These are phyloP conservation scores for Silurus glanis DNA, from an alignment of 2,113 vertebrate genomes.

Conservation along the genomic window DNA sequence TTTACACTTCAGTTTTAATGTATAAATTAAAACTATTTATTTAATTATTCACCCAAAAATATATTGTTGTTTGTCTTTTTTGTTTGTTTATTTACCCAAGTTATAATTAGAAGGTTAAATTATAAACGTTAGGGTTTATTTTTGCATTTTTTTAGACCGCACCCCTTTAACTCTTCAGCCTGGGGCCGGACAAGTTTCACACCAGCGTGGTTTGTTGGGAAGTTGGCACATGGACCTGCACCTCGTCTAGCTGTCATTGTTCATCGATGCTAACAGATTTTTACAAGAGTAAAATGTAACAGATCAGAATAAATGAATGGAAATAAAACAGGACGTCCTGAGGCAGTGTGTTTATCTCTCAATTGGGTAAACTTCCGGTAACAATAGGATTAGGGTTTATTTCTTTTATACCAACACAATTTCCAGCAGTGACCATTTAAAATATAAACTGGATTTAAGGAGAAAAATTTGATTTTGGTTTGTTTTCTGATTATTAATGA, in stretches of 20 bases:
- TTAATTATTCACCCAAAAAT: background rate
- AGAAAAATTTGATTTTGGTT: too few species aligned
- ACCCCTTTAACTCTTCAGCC: background rate
- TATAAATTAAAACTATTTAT: too few species aligned
- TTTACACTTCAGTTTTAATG: background rate
- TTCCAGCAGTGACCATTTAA: background rate
- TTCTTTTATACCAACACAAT: background rate
- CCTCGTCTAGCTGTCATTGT: background rate
- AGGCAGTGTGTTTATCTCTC: background rate
- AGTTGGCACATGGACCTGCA: background rate
- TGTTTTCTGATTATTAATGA: too few species aligned
- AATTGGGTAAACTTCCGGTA: background rate
- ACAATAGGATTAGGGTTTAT: too few species aligned
- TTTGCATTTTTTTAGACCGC: conserved; percentile 16
- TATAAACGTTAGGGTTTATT: background rate
- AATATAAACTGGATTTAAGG: too few species aligned
- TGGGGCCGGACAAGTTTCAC: background rate
- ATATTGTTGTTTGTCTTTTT: background rate
- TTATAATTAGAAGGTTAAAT: too few species aligned
- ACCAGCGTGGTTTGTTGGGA: background rate
- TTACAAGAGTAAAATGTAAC: background rate
- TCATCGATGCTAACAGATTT: background rate
- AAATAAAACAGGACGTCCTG: background rate
- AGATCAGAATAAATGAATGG: background rate
- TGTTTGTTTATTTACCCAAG: background rate